Percentiles rank a stretch among this genome's conserved stretches.
These are phyloP conservation scores for Drosophila fungiperda DNA, from an alignment of 2,888 invertebrate species.

Conservation along the genomic window DNA sequence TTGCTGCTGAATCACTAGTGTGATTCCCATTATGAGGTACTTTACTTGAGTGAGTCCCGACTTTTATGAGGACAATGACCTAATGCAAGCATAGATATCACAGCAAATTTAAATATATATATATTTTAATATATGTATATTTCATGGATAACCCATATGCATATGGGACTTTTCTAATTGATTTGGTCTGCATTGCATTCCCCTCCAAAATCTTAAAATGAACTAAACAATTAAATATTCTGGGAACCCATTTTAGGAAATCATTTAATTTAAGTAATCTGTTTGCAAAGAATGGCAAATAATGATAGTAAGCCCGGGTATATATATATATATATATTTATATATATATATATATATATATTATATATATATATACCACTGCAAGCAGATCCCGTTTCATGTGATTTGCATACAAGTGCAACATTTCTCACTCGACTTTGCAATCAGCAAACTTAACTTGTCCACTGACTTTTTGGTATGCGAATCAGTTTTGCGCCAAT, in stretches of 20 bases:
- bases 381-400: conserved; percentile 2
- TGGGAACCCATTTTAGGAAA: no score
- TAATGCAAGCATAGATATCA: background rate
- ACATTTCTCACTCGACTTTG: conserved; percentile 49
- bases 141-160: background rate
- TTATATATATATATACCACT: background rate
- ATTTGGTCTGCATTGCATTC: background rate
- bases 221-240: background rate
- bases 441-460: conserved; percentile 19
- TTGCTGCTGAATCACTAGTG: conserved; percentile 29
- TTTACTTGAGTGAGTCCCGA: conserved; percentile 16
- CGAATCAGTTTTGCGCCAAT: conserved; percentile 20
- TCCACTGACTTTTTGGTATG: conserved; percentile 40
- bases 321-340: no score
- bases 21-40: conserved; percentile 16
- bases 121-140: background rate
- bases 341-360: background rate
- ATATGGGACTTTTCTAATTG: background rate
- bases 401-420: conserved; percentile 46
- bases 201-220: background rate
- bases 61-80: conserved; percentile 4
- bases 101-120: background rate
- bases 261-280: no score
- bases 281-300: no score
- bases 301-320: no score